Conservation (phyloP, 1,140 invertebrate species). For the Temnothorax longispinosus region DNA sequence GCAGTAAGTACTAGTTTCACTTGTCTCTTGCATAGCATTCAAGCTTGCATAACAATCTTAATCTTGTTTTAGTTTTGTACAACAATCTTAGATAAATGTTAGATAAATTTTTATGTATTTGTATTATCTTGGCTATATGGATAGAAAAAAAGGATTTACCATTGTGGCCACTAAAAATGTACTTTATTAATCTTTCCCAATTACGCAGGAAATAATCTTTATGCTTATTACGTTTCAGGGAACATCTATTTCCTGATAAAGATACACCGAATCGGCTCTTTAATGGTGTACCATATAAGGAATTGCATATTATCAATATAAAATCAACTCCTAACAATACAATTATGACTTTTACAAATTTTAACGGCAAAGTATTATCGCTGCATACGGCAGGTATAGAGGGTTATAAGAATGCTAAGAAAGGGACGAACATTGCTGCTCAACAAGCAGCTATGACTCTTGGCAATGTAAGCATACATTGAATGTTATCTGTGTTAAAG, state of each 20-base stretch:
- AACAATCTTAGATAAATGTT: background rate
- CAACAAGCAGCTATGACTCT: conserved; percentile 95
- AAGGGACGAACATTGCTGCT: conserved; percentile 98
- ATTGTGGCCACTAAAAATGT: background rate
- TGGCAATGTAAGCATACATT: conserved; percentile 87
- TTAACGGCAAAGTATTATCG: conserved; percentile 82
- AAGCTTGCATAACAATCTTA: conserved; percentile 10
- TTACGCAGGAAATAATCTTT: background rate
- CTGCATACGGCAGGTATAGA: conserved; percentile 93
- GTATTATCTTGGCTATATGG: background rate
- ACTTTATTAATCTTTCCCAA: background rate
- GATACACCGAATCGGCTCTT: conserved; percentile 91
- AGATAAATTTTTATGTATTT: background rate
- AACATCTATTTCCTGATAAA: conserved; percentile 90
- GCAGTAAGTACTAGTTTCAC: conserved; percentile 72
- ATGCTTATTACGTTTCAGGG: conserved; percentile 84
- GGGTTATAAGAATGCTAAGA: conserved; percentile 97
- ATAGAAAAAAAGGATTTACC: background rate
- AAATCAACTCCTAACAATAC: conserved; percentile 95
- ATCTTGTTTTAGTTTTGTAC: background rate
- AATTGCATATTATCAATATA: conserved; percentile 94
- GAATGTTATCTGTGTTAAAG: background rate
- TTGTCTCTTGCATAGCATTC: background rate
- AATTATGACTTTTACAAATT: conserved; percentile 91
- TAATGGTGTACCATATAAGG: conserved; percentile 91